Conservation (phyloP, 2,888 invertebrate genomes). For the Argyra leucocephala region DNA sequence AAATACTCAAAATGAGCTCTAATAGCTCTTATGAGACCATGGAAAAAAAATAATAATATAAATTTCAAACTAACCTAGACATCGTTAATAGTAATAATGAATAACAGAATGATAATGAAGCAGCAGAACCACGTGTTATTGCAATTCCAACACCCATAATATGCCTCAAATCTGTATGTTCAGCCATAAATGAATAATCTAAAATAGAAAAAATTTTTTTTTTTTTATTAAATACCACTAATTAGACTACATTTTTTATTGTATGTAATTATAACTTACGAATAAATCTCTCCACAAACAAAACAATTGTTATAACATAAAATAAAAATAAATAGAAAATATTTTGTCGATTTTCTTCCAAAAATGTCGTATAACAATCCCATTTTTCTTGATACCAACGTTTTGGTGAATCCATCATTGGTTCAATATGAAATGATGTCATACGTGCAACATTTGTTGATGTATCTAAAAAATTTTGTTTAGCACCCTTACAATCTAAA, state of each 20-base stretch:
- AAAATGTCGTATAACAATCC: slow-evolving; percentile 79
- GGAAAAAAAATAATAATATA: slow-evolving; percentile 84
- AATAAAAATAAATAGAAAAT: slow-evolving; percentile 91
- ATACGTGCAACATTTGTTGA: slow-evolving; percentile 90
- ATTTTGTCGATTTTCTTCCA: slow-evolving; percentile 93
- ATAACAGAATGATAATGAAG: slow-evolving; percentile 89
- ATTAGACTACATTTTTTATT: slow-evolving; percentile 13
- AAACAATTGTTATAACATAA: slow-evolving; percentile 83
- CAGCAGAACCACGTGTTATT: slow-evolving; percentile 87
- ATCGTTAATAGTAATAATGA: slow-evolving; percentile 82
- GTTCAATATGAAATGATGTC: slow-evolving; percentile 88
- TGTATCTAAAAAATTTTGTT: slow-evolving; percentile 88
- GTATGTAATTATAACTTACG: too few relatives aligned
- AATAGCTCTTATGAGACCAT: slow-evolving; percentile 44
- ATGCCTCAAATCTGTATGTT: slow-evolving; percentile 86
- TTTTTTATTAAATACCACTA: not conserved
- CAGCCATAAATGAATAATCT: slow-evolving; percentile 94
- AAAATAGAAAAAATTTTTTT: slow-evolving; percentile 25
- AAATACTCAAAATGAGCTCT: too few relatives aligned
- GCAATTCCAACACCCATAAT: slow-evolving; percentile 97
- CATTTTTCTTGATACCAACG: slow-evolving; percentile 69
- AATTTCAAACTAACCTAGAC: slow-evolving; percentile 54
- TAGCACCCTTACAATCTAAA: slow-evolving; percentile 87
- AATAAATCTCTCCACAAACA: slow-evolving; percentile 92
- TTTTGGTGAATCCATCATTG: slow-evolving; percentile 59